Base-by-base conservation (phyloP, 2,113 vertebrate genomes). In the Gadus macrocephalus region DNA sequence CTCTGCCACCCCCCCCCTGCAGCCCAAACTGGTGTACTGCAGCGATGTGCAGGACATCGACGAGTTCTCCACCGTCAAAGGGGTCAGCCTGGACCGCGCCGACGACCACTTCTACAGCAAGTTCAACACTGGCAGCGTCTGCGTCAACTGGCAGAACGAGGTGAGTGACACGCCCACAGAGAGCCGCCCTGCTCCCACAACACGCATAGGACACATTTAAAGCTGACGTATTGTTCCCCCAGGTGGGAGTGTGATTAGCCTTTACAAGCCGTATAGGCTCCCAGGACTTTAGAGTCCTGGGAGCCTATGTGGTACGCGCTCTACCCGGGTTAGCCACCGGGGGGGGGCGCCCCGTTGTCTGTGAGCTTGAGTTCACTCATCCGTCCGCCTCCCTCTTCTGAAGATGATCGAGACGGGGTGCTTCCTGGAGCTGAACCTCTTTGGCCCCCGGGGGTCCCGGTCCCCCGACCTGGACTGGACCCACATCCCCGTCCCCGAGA, bases 31-130 rank as follows among this genome's bases (percentile, higher is more conserved):
- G 0, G 94, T 95, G 62, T 96, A 96, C 83, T 96, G 94, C 87
- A 93, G 89, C 27, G 93, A 95, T 0, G 91, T 96, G 22, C 85
- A 93, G 79, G 94, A 96, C 81, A 95, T 96, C 0, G 94, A 96
- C 0, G 94, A 95, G 82, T 96, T 96, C 75, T 93, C 91, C 0
- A 79, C 91, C 0, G 90, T 95, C 53, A 94, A 89, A 67, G 94
- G 94, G 0, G 91, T 95, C 42, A 89, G 74, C 67, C 78, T 95
- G 76, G 89, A 92, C 81, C 82, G 88, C 28, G 75, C 22, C 0
- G 94, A 96, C 81, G 49, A 55, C 3, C 67, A 91, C 60, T 96
- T 96, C 89, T 94, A 95, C 35, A 64, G 66, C 27, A 89, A 90
- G 72, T 96, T 95, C 38, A 88, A 87, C 87, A 94, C 93, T 0